Conservation (phyloP, 2,888 invertebrate species). For the Melinaea menophilus region DNA sequence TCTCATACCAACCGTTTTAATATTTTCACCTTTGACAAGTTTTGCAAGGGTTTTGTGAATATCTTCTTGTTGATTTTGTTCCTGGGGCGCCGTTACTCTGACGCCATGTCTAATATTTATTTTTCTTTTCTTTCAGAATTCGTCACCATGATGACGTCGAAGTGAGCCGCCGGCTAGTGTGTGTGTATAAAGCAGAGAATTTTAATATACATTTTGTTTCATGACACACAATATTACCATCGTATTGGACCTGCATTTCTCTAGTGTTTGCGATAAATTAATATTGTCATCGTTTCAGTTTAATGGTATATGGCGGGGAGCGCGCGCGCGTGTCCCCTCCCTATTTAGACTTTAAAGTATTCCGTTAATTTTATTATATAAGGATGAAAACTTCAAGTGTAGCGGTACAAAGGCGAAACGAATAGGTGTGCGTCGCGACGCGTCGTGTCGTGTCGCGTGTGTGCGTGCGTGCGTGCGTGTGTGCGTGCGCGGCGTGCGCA, state of each 20-base stretch:
- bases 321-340: conserved; percentile 38
- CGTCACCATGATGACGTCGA: conserved; percentile 99
- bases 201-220: conserved; percentile 81
- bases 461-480: conserved; percentile 46
- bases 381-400: conserved; percentile 64
- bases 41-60: conserved; percentile 40
- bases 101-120: conserved; percentile 36
- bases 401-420: conserved; percentile 71
- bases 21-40: conserved; percentile 43
- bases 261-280: conserved; percentile 79
- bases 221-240: conserved; percentile 80
- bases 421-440: conserved; percentile 66
- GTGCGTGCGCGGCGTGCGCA: conserved; percentile 21
- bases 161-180: conserved; percentile 89
- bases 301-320: conserved; percentile 50
- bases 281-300: conserved; percentile 77
- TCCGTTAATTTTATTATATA: conserved; percentile 76
- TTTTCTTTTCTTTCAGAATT: conserved; percentile 86
- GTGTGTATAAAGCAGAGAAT: conserved; percentile 79
- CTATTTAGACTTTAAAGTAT: conserved; percentile 76
- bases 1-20: conserved; percentile 34
- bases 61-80: conserved; percentile 10
- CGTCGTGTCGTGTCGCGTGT: conserved; percentile 43
- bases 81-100: conserved; percentile 3
- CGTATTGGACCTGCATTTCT: conserved; percentile 80